Conservation (phyloP, 2,888 invertebrate species). For the Ophion slaviceki region DNA sequence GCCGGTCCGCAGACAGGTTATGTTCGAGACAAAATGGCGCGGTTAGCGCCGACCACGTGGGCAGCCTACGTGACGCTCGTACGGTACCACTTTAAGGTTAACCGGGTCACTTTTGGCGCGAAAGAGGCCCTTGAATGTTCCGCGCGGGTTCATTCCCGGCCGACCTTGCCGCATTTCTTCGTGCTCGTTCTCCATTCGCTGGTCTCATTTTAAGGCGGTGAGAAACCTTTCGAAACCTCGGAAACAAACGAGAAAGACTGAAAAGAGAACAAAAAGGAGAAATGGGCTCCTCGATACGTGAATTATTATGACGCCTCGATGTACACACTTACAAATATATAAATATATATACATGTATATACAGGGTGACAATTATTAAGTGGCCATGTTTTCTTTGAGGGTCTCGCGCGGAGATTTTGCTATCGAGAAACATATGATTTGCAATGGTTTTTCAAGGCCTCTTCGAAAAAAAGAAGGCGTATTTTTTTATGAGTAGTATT, state of each 20-base stretch:
- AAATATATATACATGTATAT: neutral
- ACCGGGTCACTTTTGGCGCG: neutral
- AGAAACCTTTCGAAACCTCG: conserved; percentile 4
- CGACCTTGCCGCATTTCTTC: conserved; percentile 53
- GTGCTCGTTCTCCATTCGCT: conserved; percentile 33
- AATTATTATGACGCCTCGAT: neutral
- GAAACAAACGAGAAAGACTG: conserved; percentile 6
- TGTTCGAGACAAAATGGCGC: neutral
- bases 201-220: conserved; percentile 49
- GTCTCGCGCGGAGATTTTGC: no score
- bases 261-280: conserved; percentile 26
- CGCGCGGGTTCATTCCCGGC: conserved; percentile 9
- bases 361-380: no score
- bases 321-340: neutral
- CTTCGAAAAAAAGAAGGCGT: no score
- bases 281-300: conserved; percentile 18
- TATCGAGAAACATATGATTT: no score
- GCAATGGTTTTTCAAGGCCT: no score
- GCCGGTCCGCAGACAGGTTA: neutral
- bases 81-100: neutral
- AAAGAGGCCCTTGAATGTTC: conserved; percentile 27
- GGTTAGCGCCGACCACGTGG: neutral
- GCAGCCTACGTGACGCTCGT: neutral
- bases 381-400: no score
- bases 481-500: no score